phyloP scores from a whole-genome alignment of 2,797 vertebrate species.

The Apogon talboti region DNA sequence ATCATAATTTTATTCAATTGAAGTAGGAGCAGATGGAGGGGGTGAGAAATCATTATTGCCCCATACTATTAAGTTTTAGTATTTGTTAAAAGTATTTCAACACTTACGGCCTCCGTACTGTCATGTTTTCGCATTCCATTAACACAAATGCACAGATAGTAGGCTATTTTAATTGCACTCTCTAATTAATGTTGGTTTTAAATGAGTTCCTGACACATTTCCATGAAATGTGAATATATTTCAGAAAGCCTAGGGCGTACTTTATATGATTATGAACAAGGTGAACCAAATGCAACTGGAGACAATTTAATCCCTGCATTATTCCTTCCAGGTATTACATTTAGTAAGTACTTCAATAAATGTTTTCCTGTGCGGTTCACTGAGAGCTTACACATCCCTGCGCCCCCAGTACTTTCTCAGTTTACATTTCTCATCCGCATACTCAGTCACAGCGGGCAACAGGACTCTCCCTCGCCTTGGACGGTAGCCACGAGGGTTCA shows the following conservation, averaged over 20 bases:
- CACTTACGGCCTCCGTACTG: conserved; percentile 10
- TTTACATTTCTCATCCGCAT: conserved; percentile 75
- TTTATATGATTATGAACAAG: conserved; percentile 39
- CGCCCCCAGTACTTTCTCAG: conserved; percentile 77
- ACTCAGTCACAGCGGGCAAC: conserved; percentile 49
- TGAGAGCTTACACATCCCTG: conserved; percentile 66
- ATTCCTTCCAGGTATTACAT: conserved; percentile 63
- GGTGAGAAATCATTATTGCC: conserved; percentile 35
- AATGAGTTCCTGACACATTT: conserved; percentile 54
- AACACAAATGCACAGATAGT: conserved; percentile 38
- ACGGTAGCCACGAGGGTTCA: conserved; percentile 69
- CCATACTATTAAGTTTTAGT: conserved; percentile 43
- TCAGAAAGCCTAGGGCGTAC: conserved; percentile 48
- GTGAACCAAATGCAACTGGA: conserved; percentile 57
- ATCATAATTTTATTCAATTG: conserved; percentile 29
- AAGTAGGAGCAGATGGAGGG: conserved; percentile 25
- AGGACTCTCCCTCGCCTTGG: conserved; percentile 67
- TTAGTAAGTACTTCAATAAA: conserved; percentile 64
- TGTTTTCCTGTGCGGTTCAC: conserved; percentile 50
- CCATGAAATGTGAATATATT: conserved; percentile 54
- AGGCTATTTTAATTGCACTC: conserved; percentile 62
- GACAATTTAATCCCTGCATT: conserved; percentile 68
- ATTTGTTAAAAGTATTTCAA: conserved; percentile 42
- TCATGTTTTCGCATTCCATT: conserved; percentile 54
- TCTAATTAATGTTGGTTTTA: conserved; percentile 55